These are phyloP conservation scores for Silurus meridionalis DNA, from an alignment of 2,113 vertebrate species.

Conservation along the genomic window DNA sequence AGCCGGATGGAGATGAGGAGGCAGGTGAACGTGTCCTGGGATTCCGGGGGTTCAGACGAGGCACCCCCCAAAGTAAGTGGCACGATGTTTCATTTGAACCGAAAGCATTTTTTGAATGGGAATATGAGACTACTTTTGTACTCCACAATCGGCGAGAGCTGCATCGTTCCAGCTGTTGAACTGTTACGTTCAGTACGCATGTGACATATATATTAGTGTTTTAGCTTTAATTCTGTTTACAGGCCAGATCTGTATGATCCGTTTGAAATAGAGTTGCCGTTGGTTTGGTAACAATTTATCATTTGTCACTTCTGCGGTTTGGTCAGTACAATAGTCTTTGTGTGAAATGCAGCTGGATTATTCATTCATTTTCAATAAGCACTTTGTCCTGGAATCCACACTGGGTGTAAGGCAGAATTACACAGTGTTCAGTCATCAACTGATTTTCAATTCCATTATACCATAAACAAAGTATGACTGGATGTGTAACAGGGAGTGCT, in stretches of 20 bases:
- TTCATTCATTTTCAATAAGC: constrained; percentile 4
- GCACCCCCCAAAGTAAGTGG: constrained; percentile 94
- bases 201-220: neutral
- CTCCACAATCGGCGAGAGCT: neutral
- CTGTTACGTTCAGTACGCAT: too few relatives aligned
- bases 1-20: constrained; percentile 95
- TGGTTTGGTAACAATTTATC: neutral
- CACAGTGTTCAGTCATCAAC: neutral
- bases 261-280: neutral
- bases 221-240: neutral
- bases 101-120: neutral
- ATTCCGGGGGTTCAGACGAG: constrained; percentile 92
- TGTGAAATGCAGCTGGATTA: constrained; percentile 2
- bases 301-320: neutral
- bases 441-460: neutral
- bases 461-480: neutral
- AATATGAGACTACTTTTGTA: neutral
- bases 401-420: neutral
- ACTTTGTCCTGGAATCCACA: neutral
- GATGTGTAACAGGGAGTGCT: neutral
- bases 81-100: neutral
- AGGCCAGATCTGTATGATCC: neutral
- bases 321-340: neutral
- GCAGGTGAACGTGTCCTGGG: constrained; percentile 93
- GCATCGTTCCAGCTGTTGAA: neutral